phyloP scores from a whole-genome alignment of 2,797 vertebrate species.

The Chromobotia macracanthus region DNA sequence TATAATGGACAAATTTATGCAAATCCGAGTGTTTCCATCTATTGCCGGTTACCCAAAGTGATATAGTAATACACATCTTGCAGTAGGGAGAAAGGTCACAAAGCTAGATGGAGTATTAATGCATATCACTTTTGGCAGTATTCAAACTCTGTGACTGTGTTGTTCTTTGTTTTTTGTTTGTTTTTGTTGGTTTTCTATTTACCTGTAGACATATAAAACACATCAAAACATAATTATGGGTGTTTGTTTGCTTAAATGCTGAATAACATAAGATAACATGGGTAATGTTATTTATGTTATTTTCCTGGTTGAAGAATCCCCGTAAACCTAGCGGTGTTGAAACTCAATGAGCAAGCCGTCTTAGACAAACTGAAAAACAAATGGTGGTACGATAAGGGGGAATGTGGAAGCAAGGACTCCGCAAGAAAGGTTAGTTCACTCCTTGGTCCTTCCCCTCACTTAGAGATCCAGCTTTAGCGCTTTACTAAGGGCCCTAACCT shows the following conservation, averaged over 20 bases:
- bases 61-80: slow-evolving; percentile 98
- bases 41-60: slow-evolving; percentile 99
- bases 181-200: slow-evolving; percentile 53
- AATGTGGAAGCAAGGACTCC: slow-evolving; percentile 99
- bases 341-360: slow-evolving; percentile 99
- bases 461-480: slow-evolving; percentile 57
- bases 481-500: slow-evolving; percentile 54
- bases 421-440: slow-evolving; percentile 99
- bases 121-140: slow-evolving; percentile 91
- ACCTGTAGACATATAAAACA: slow-evolving; percentile 60
- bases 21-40: slow-evolving; percentile 77
- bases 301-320: slow-evolving; percentile 96
- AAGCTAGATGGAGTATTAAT: slow-evolving; percentile 94
- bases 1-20: slow-evolving; percentile 11
- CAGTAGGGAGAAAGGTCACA: slow-evolving; percentile 85
- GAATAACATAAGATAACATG: slow-evolving; percentile 99
- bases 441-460: slow-evolving; percentile 60
- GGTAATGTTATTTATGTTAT: slow-evolving; percentile 99
- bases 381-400: slow-evolving; percentile 99
- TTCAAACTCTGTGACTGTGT: slow-evolving; percentile 70
- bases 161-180: slow-evolving; percentile 60
- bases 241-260: slow-evolving; percentile 75
- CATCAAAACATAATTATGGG: slow-evolving; percentile 74
- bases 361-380: slow-evolving; percentile 99
- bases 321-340: slow-evolving; percentile 99